Conservation (phyloP, 2,888 invertebrate genomes). For the Allacma fusca region DNA sequence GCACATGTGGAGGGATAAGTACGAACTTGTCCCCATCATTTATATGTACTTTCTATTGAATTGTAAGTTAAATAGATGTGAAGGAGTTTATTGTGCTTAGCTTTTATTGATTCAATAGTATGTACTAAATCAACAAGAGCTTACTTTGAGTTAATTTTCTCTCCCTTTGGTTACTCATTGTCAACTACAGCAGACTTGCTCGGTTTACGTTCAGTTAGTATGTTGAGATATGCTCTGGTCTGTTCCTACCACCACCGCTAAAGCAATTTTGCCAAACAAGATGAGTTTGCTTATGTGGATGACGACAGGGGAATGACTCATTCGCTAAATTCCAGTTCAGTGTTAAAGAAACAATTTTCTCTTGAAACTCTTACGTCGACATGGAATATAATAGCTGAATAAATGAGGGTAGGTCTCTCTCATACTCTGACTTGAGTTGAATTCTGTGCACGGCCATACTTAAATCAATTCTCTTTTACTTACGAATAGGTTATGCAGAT, state of each 20-base stretch:
- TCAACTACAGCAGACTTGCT: not conserved
- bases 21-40: not conserved
- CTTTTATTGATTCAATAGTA: not conserved
- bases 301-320: slow-evolving; percentile 23
- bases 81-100: slow-evolving; percentile 7
- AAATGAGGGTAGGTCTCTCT: not conserved
- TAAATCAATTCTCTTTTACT: not conserved
- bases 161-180: not conserved
- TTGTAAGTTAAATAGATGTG: not conserved
- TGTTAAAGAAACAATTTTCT: slow-evolving; percentile 11
- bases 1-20: too few relatives aligned
- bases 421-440: not conserved
- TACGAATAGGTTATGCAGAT: not conserved
- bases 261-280: slow-evolving; percentile 7
- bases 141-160: not conserved
- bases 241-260: not conserved
- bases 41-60: not conserved
- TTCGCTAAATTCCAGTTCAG: slow-evolving; percentile 20
- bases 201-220: not conserved
- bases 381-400: not conserved
- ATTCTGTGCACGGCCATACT: too few relatives aligned
- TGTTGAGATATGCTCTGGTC: too few relatives aligned
- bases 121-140: not conserved
- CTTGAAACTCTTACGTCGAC: slow-evolving; percentile 5
- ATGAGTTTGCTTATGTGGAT: slow-evolving; percentile 16